Evolutionary conservation across 2,888 invertebrate genomes (phyloP).

Genomic region (Timema cristinae): DNA sequence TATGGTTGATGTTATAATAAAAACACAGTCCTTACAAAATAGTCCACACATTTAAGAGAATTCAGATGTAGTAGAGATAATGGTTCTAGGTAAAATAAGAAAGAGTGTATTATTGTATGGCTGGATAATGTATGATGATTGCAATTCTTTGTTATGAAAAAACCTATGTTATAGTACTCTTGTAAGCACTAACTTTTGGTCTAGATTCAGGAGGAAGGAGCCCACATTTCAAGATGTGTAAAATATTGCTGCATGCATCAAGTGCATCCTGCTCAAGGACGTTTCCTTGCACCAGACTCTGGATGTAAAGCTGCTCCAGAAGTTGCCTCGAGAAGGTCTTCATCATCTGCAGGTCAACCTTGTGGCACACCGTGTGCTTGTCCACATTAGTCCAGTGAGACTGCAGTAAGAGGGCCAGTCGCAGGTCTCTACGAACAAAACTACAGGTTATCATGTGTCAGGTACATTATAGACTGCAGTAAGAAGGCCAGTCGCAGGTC

Average conservation of each 20-base stretch:
- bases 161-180: no score
- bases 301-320: conserved; percentile 61
- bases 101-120: no score
- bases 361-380: conserved; percentile 54
- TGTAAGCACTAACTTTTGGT: conserved; percentile 45
- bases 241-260: conserved; percentile 51
- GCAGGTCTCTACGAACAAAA: conserved; percentile 55
- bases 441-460: neutral
- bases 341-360: conserved; percentile 57
- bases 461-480: no score
- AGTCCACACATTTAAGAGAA: no score
- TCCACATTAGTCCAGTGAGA: conserved; percentile 65
- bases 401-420: conserved; percentile 61
- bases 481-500: no score
- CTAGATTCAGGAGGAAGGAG: conserved; percentile 47
- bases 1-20: no score
- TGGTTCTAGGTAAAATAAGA: no score
- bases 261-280: conserved; percentile 59
- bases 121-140: no score
- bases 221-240: conserved; percentile 54
- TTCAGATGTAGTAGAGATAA: no score
- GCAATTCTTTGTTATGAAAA: no score
- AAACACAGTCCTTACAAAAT: no score
- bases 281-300: conserved; percentile 79
- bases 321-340: conserved; percentile 56